phyloP scores from a whole-genome alignment of 1,140 invertebrate genomes.

The Plodia interpunctella region DNA sequence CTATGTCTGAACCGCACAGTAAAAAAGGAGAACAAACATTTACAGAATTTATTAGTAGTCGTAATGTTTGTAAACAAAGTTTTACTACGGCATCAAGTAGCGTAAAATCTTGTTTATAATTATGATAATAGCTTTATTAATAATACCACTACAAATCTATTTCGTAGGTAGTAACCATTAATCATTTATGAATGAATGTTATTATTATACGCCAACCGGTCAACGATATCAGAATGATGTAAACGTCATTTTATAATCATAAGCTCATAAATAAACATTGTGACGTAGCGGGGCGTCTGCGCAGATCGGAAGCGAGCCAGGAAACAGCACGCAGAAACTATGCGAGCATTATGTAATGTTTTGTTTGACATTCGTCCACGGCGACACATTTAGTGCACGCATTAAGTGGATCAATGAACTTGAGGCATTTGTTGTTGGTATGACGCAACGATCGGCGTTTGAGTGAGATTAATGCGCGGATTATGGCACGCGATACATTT shows the following conservation, averaged over 20 bases:
- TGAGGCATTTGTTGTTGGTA: conserved; percentile 61
- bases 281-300: conserved; percentile 47
- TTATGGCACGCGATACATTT: conserved; percentile 76
- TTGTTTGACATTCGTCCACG: conserved; percentile 73
- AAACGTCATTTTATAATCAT: conserved; percentile 75
- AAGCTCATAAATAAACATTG: conserved; percentile 71
- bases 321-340: conserved; percentile 42
- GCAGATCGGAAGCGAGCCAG: conserved; percentile 38
- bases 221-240: conserved; percentile 68
- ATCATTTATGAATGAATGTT: conserved; percentile 71
- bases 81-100: conserved; percentile 61
- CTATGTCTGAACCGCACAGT: background rate
- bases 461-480: conserved; percentile 75
- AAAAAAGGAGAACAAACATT: background rate
- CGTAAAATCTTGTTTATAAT: conserved; percentile 73
- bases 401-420: conserved; percentile 76
- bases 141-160: conserved; percentile 69
- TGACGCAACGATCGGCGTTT: conserved; percentile 72
- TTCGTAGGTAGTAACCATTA: conserved; percentile 68
- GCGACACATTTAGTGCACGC: conserved; percentile 71
- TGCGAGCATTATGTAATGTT: conserved; percentile 70
- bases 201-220: conserved; percentile 64
- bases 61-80: conserved; percentile 50
- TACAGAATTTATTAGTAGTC: conserved; percentile 14
- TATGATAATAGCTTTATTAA: conserved; percentile 71